Evolutionary conservation across 2,888 invertebrate species (phyloP).

Genomic region (Onchidella celtica): DNA sequence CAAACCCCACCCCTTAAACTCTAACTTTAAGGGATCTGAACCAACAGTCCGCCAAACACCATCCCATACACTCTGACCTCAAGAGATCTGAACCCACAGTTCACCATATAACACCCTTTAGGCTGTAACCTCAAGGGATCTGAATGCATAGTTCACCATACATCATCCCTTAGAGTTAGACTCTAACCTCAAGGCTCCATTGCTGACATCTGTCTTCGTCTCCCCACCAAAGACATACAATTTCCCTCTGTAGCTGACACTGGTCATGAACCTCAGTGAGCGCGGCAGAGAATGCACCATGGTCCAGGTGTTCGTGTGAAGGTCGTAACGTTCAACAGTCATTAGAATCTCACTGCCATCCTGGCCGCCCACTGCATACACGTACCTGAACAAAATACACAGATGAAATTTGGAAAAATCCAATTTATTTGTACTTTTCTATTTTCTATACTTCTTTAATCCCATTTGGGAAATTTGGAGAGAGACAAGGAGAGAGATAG

Average conservation of each 20-base stretch:
- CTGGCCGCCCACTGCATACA: constrained; percentile 83
- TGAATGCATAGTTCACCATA: too few relatives aligned
- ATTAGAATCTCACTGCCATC: constrained; percentile 80
- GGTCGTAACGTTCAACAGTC: constrained; percentile 82
- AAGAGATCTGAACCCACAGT: too few relatives aligned
- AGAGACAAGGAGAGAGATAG: too few relatives aligned
- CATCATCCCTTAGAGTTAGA: too few relatives aligned
- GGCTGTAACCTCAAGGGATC: too few relatives aligned
- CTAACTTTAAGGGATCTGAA: too few relatives aligned
- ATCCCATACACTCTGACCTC: too few relatives aligned
- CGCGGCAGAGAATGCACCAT: constrained; percentile 76
- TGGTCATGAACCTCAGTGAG: constrained; percentile 72
- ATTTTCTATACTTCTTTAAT: neutral
- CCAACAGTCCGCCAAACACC: too few relatives aligned
- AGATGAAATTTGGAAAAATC: neutral
- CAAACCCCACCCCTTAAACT: too few relatives aligned
- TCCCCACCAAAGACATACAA: constrained; percentile 78
- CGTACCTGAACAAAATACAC: constrained; percentile 61
- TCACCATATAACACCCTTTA: too few relatives aligned
- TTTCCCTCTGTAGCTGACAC: constrained; percentile 73
- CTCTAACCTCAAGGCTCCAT: constrained; percentile 30
- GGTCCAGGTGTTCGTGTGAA: constrained; percentile 81
- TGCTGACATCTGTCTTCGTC: constrained; percentile 65
- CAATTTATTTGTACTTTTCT: neutral
- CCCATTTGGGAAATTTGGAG: too few relatives aligned